phyloP scores from a whole-genome alignment of 2,113 vertebrate genomes.

The Pollimyrus isidori region DNA sequence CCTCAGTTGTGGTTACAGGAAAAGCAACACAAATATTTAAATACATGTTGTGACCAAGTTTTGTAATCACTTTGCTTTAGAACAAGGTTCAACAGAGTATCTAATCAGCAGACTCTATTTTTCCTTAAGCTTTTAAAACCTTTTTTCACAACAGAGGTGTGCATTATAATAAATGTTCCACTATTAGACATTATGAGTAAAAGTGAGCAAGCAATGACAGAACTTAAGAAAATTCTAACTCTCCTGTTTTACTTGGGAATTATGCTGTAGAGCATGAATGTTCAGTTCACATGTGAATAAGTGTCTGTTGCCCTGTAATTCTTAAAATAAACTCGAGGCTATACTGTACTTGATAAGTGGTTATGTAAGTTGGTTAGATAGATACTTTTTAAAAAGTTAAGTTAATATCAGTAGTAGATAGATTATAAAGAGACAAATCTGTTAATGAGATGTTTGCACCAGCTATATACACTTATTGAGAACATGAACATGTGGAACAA shows the following conservation, averaged over 20 bases:
- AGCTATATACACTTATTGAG: not conserved
- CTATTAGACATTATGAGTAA: not conserved
- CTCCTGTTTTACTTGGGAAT: too few species aligned
- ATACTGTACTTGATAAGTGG: too few species aligned
- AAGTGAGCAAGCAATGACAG: not conserved
- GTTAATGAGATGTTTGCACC: not conserved
- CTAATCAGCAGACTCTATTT: not conserved
- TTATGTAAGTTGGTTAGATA: too few species aligned
- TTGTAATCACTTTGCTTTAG: conserved; percentile 5
- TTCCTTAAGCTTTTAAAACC: not conserved
- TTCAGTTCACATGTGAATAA: too few species aligned
- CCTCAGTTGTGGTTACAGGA: not conserved
- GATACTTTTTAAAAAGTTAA: too few species aligned
- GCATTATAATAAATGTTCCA: not conserved
- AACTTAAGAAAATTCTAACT: not conserved
- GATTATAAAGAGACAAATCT: too few species aligned
- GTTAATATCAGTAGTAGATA: too few species aligned
- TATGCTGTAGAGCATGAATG: too few species aligned
- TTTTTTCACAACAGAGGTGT: not conserved
- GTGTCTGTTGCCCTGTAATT: too few species aligned
- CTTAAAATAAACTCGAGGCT: too few species aligned
- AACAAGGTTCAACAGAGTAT: not conserved
- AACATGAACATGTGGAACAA: not conserved
- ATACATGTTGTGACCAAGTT: not conserved
- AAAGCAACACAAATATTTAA: conserved; percentile 47